Evolutionary conservation across 2,888 invertebrate species (phyloP).

Genomic region (Epirrita christyi): DNA sequence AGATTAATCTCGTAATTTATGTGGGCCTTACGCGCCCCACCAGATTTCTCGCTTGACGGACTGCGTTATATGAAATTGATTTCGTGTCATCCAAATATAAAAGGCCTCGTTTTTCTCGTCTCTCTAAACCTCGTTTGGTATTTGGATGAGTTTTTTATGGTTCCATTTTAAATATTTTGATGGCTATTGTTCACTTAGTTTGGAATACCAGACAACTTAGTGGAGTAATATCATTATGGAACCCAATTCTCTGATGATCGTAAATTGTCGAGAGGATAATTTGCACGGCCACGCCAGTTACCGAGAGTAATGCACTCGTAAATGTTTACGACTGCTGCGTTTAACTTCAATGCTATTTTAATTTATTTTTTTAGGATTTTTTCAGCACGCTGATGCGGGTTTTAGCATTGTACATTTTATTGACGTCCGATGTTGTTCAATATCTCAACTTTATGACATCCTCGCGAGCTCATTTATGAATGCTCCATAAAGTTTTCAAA

Average conservation of each 20-base stretch:
- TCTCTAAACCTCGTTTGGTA: constrained; percentile 41
- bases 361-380: constrained; percentile 69
- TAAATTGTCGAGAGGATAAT: constrained; percentile 59
- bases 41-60: constrained; percentile 73
- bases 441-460: constrained; percentile 64
- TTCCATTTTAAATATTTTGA: constrained; percentile 51
- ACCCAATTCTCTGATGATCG: constrained; percentile 46
- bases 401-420: constrained; percentile 60
- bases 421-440: constrained; percentile 59
- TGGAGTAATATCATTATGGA: constrained; percentile 43
- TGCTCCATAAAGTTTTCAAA: constrained; percentile 38
- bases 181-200: constrained; percentile 38
- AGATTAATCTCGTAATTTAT: constrained; percentile 84
- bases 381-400: constrained; percentile 45
- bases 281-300: constrained; percentile 66
- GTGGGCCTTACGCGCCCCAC: constrained; percentile 72
- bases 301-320: constrained; percentile 81
- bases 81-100: constrained; percentile 54
- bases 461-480: constrained; percentile 50
- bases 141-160: constrained; percentile 37
- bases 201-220: constrained; percentile 16
- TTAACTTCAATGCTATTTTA: constrained; percentile 68
- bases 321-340: constrained; percentile 77
- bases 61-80: constrained; percentile 70
- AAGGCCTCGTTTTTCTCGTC: constrained; percentile 22